A percentile compares a stretch with the other conserved stretches of the same genome.
Conservation (phyloP, 2,113 vertebrate species). For the Sisor rabdophorus region DNA sequence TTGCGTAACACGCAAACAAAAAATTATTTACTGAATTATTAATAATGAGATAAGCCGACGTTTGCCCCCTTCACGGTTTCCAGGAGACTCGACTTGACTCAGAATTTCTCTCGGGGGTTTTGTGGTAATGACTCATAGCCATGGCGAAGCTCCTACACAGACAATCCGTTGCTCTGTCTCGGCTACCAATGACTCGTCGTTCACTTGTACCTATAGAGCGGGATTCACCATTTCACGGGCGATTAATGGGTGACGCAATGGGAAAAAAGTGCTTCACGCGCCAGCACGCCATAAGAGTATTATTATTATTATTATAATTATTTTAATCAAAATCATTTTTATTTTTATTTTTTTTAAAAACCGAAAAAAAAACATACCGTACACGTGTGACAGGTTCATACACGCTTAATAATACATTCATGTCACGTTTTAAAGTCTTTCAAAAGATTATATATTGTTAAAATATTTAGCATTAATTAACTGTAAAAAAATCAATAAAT, state of each 20-base stretch:
- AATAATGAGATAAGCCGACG: not conserved
- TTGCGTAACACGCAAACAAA: too few relatives aligned
- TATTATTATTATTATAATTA: too few relatives aligned
- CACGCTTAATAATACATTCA: conserved; percentile 3
- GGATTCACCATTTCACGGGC: too few relatives aligned
- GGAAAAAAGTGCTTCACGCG: not conserved
- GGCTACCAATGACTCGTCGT: too few relatives aligned
- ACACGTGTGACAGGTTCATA: conserved; percentile 2
- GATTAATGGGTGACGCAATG: too few relatives aligned
- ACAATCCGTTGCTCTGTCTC: not conserved
- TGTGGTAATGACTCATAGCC: conserved; percentile 34
- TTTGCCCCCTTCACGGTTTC: not conserved
- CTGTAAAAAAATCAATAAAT: not conserved
- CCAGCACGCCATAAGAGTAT: not conserved
- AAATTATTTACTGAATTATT: not conserved
- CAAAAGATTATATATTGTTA: not conserved
- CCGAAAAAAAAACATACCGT: not conserved
- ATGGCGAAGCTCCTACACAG: conserved; percentile 1
- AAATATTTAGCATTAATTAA: not conserved
- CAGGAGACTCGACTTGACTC: not conserved
- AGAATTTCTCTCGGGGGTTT: conserved; percentile 13
- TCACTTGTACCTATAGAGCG: not conserved
- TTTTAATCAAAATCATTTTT: not conserved
- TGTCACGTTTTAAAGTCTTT: not conserved
- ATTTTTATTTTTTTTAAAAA: not conserved